These are phyloP conservation scores for Microtus oregoni DNA, from an alignment of 2,113 vertebrate species.

Conservation along the genomic window DNA sequence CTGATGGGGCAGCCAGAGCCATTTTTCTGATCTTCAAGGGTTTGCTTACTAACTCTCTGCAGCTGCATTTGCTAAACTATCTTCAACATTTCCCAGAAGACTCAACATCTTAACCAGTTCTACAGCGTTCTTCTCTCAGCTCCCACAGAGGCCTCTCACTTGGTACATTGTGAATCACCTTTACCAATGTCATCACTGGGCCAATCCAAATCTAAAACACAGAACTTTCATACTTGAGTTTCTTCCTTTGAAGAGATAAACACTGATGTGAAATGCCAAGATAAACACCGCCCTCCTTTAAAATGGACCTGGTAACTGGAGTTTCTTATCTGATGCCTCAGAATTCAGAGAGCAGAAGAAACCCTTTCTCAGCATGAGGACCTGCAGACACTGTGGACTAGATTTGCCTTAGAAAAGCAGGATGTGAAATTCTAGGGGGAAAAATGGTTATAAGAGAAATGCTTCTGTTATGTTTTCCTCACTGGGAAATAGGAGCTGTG, in stretches of 20 bases:
- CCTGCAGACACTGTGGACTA: neutral
- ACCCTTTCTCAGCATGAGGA: neutral
- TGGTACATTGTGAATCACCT: neutral
- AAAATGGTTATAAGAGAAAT: neutral
- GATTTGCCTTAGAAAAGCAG: neutral
- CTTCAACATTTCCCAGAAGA: conserved; percentile 9
- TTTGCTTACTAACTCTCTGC: neutral
- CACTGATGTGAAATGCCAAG: neutral
- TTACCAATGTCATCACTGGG: neutral
- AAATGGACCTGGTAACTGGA: neutral
- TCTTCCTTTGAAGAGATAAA: neutral
- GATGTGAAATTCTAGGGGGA: neutral
- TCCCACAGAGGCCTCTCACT: neutral
- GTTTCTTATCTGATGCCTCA: neutral
- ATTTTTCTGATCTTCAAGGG: neutral
- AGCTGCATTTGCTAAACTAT: neutral
- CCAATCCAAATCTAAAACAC: neutral
- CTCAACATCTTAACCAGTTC: neutral
- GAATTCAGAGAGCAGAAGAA: neutral
- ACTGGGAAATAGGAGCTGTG: neutral
- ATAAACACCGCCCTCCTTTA: neutral
- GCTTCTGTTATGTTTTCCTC: neutral
- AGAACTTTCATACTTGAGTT: neutral
- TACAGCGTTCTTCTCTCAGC: neutral
- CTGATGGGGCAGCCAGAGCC: no score